These are phyloP conservation scores for Pilophorus perplexus DNA, from an alignment of 2,888 invertebrate species.

Conservation along the genomic window DNA sequence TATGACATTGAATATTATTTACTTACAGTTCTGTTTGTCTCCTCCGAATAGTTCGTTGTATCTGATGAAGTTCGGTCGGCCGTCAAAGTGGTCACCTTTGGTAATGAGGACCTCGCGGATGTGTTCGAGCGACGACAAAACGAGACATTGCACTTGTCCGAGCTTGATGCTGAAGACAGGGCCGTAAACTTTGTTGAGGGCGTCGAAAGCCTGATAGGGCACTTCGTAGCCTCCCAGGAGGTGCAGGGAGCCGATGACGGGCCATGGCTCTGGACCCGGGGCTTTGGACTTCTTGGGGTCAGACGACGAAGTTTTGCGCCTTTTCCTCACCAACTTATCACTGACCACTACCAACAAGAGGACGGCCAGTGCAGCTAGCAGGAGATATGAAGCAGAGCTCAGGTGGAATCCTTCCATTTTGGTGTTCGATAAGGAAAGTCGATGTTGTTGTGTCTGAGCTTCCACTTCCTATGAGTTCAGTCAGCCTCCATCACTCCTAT, in stretches of 20 bases:
- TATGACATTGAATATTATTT: no score
- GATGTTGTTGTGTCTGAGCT: conserved; percentile 43
- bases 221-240: conserved; percentile 59
- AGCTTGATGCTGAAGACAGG: conserved; percentile 58
- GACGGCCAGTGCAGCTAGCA: conserved; percentile 43
- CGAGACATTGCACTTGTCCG: conserved; percentile 59
- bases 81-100: conserved; percentile 63
- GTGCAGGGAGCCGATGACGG: conserved; percentile 60
- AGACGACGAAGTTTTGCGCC: neutral
- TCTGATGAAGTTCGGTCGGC: conserved; percentile 63
- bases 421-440: conserved; percentile 7
- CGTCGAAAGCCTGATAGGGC: conserved; percentile 61
- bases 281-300: conserved; percentile 52
- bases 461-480: conserved; percentile 46
- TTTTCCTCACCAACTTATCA: conserved; percentile 22
- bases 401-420: conserved; percentile 45
- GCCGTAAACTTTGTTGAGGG: conserved; percentile 57
- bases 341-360: conserved; percentile 28
- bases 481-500: conserved; percentile 37
- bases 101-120: conserved; percentile 60
- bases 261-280: conserved; percentile 58
- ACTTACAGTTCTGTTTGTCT: conserved; percentile 68
- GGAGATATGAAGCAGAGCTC: conserved; percentile 46
- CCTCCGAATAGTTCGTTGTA: conserved; percentile 64
- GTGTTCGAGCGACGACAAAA: conserved; percentile 60